These are phyloP conservation scores for Empidonax traillii DNA, from an alignment of 2,113 vertebrate genomes.

Conservation along the genomic window DNA sequence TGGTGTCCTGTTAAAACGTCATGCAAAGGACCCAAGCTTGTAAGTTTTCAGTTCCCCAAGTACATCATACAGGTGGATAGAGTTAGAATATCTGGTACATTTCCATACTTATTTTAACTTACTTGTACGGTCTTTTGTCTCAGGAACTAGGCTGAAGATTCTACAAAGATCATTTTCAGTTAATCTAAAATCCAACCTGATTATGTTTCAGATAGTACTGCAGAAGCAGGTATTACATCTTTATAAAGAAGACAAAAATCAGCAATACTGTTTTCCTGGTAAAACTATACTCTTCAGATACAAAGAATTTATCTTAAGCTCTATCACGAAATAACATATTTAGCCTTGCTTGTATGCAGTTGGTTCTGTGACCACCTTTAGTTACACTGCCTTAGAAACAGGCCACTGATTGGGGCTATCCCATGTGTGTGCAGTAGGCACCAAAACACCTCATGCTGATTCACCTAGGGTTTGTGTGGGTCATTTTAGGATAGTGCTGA, in stretches of 20 bases:
- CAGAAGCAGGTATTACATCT: neutral
- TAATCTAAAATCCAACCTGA: neutral
- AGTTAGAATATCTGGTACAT: neutral
- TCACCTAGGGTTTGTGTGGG: rapidly evolving
- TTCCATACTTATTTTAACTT: neutral
- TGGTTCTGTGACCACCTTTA: neutral
- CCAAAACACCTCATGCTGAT: neutral
- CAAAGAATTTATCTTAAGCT: neutral
- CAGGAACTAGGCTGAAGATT: neutral
- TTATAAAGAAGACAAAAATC: neutral
- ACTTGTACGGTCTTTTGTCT: neutral
- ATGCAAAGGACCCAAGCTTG: neutral
- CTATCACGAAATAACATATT: neutral
- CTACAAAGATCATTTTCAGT: neutral
- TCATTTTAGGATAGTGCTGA: neutral
- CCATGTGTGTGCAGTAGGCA: rapidly evolving
- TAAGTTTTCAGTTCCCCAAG: neutral
- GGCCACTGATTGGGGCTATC: neutral
- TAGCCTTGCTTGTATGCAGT: neutral
- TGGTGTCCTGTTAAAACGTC: neutral
- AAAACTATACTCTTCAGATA: neutral
- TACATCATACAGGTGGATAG: neutral
- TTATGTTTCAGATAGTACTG: neutral
- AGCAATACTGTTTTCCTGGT: neutral
- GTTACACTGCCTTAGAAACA: neutral